Conservation (phyloP, 2,888 invertebrate species). For the Biston stratarius region DNA sequence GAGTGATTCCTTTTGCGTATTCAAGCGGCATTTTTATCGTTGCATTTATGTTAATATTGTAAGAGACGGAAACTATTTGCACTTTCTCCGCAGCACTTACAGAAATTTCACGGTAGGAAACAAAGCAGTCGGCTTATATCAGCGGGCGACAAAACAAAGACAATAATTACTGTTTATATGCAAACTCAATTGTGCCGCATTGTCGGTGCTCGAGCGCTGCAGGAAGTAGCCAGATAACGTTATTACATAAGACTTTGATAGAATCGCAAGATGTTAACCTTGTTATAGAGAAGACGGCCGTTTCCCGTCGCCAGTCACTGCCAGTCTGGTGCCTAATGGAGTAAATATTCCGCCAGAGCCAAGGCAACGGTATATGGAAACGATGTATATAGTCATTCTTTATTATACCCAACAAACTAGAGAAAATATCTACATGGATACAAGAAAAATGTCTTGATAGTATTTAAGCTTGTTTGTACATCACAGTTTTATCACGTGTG, state of each 20-base stretch:
- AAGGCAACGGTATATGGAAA: slow-evolving; percentile 33
- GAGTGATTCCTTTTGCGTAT: slow-evolving; percentile 25
- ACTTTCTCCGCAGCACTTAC: slow-evolving; percentile 35
- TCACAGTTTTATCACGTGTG: slow-evolving; percentile 2
- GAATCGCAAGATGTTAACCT: slow-evolving; percentile 74
- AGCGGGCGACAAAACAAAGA: slow-evolving; percentile 41
- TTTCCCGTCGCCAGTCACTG: slow-evolving; percentile 61
- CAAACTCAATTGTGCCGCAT: slow-evolving; percentile 48
- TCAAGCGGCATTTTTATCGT: slow-evolving; percentile 6
- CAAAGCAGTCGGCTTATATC: slow-evolving; percentile 40
- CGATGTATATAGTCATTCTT: neutral
- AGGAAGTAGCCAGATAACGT: slow-evolving; percentile 61
- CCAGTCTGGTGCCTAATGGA: slow-evolving; percentile 62
- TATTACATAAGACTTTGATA: slow-evolving; percentile 69
- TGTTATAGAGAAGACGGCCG: slow-evolving; percentile 67
- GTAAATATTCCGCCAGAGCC: slow-evolving; percentile 56
- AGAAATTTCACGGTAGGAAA: slow-evolving; percentile 42
- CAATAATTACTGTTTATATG: slow-evolving; percentile 53
- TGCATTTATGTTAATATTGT: slow-evolving; percentile 9
- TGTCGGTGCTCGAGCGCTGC: slow-evolving; percentile 43
- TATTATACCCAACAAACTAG: slow-evolving; percentile 3
- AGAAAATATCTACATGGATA: neutral
- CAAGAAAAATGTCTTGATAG: neutral
- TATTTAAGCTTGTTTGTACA: neutral
- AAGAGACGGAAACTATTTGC: slow-evolving; percentile 5